Base-by-base conservation (phyloP, 53 echinoderm and acorn worm species). In the Apostichopus leukothele region DNA sequence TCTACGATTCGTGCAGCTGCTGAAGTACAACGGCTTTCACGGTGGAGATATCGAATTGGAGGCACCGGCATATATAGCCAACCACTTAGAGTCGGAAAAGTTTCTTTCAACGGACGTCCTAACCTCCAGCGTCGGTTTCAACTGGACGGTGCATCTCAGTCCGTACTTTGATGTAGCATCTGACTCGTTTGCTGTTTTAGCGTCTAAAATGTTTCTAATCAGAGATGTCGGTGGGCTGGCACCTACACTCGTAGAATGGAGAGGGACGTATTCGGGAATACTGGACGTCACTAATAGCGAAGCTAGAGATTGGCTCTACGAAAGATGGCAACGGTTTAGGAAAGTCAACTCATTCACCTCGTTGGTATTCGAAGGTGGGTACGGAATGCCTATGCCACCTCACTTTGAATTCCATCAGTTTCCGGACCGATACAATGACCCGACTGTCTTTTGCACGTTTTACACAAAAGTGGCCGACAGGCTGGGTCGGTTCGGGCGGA, bases 381-480 rank as follows among this genome's bases (percentile, higher is more conserved):
- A 74, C 21, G 74, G 74, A 19, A 19, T 22, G 16, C 20, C 71
- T 9, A 74, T 87, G 74, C 88, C 88, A 73, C 54, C 13, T 1
- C 20, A 7, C 54, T 87, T 87, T 87, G 74, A 12, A 11, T 11
- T 73, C 73, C 16, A 80, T 6, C 71, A 71, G 18, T 71, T 16
- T 19, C 39, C 16, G 0, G 52, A 12, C 19, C 22, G 16, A 51
- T 87, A 73, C n/a, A 54, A 74, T 1, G 88, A 87, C 84, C 99
- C 99, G 60, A 93, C 93, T 54, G 20, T 89, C 20, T 94, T 92
- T 89, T 95, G 99, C 79, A 86, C 91, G 18, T 54, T 83, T 53
- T 96, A 94, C 83, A 96, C 94, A 6, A 59, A 92, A 6, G 87
- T 93, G 9, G 96, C 86, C 4, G 16, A 90, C 22, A 59, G 88